Evolutionary conservation across 2,797 vertebrate genomes (phyloP), one percentile per base, ranked within the genome.

Genomic region (Diceros bicornis): DNA sequence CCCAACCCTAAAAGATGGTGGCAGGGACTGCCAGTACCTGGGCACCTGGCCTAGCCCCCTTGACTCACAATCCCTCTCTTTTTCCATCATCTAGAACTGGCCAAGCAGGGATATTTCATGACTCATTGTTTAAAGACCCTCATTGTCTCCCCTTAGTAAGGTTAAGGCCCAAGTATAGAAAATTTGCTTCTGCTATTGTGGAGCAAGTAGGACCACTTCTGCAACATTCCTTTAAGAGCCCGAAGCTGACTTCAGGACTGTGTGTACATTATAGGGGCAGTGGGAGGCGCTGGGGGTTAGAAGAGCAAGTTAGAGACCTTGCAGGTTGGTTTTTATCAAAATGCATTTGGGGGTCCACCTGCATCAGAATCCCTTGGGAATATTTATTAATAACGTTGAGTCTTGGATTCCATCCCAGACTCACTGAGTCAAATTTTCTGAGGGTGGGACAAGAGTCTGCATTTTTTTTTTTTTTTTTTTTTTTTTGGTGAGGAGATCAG

Each of bases 251-350:
- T 41, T 55, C 14, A 13, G 20, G 21, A 57, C 34, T 14, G 6
- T 17, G 6, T 17, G 11, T 32, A 25, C n/a, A 7, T 2, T 57
- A 0, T 2, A 6, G 57, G 21, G 13, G 7, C 44, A 11, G 50
- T 2, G 12, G 62, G 12, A 69, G 21, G 10, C 16, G 1, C 4
- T 20, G 32, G n/a, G 62, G n/a, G 7, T 3, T 2, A 9, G n/a
- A 27, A 47, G 41, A 41, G 20, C 77, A 12, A 69, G 69, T 52
- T 5, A 27, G 82, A 90, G 61, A 74, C 57, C 52, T 47, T 69
- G 68, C 3, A 12, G 13, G 62, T 34, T 27, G 44, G 37, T 23
- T 93, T 62, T 84, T 59, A 55, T 94, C 83, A n/a, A 52, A 64
- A 69, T 14, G 29, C 2, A 7, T 44, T 52, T 57, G 21, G 27